Base-by-base conservation (phyloP, 1,140 invertebrate species). In the Papilio aristodemus region DNA sequence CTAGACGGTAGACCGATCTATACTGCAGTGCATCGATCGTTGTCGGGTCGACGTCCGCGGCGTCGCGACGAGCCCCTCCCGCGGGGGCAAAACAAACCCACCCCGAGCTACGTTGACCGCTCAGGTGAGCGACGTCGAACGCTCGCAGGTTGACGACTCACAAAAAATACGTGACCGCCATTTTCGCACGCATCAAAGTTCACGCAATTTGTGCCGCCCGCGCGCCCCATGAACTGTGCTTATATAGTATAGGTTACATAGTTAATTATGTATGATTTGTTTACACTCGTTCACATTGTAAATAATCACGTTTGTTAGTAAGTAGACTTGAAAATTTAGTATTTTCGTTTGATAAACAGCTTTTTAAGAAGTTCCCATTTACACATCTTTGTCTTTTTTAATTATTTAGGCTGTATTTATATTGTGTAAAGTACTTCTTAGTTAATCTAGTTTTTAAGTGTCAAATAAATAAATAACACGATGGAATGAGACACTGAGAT, bases 1-100 rank as follows among this genome's bases (percentile, higher is more conserved):
- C 81, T 89, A 84, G 85, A 85, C 84, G 79, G 75, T 75, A 80
- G 84, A 86, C 80, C 79, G 84, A 85, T 85, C 81, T 74, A 86
- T 84, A 86, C 80, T 83, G 82, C 81, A 85, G 78, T 72, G 81
- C 81, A 84, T 86, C 83, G 83, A 84, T 88, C 88, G 75, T 70
- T 69, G 74, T 73, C 74, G 69, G 77, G 73, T 76, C 74, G 80
- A 69, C 88, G 84, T 75, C 80, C 81, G 81, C 77, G 76, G 72
- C 80, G 89, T 76, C 81, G 80, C 79, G 75, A 72, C 76, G 77
- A 81, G 72, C 69, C 81, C 74, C 41, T n/a, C 27, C 71, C 76
- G 73, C 69, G 78, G 72, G 69, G 39, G 74, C 83, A 80, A 86
- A 83, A 87, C 81, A 88, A 87, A 81, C 85, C 86, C 89, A 19